Evolutionary conservation across 2,113 vertebrate genomes (phyloP).

Genomic region (Heterocephalus glaber): DNA sequence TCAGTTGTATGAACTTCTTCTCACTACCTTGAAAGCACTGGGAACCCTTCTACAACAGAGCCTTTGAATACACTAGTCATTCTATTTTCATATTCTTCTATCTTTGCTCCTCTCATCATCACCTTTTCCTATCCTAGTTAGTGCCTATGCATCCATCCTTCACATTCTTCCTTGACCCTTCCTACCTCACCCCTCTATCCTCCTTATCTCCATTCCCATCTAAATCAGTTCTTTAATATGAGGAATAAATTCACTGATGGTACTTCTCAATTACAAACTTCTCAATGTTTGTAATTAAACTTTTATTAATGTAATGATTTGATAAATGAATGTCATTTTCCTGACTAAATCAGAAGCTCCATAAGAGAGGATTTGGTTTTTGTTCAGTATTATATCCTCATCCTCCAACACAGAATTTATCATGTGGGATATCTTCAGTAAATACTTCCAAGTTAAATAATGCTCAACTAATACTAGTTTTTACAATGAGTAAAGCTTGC

Average conservation of each 20-base stretch:
- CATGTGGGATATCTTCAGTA: background rate
- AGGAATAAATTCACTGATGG: background rate
- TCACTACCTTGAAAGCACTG: background rate
- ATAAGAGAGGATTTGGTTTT: background rate
- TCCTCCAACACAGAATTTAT: background rate
- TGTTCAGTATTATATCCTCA: background rate
- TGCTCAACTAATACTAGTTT: background rate
- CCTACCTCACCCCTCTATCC: accelerated
- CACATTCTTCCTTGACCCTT: background rate
- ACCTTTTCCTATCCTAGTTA: background rate
- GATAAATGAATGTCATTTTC: background rate
- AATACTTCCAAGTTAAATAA: constrained; percentile 9
- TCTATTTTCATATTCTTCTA: background rate
- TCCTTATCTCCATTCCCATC: background rate
- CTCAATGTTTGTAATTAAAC: constrained; percentile 1
- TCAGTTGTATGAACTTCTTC: background rate
- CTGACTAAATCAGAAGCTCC: background rate
- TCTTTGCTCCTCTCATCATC: background rate
- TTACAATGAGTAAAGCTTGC: background rate
- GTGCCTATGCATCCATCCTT: background rate
- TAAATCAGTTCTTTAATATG: background rate
- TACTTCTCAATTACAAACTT: background rate
- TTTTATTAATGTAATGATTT: constrained; percentile 22
- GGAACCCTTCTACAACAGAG: background rate
- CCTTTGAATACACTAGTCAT: background rate